phyloP scores from a whole-genome alignment of 2,888 invertebrate species.

The Leptinotarsa rubiginosa region DNA sequence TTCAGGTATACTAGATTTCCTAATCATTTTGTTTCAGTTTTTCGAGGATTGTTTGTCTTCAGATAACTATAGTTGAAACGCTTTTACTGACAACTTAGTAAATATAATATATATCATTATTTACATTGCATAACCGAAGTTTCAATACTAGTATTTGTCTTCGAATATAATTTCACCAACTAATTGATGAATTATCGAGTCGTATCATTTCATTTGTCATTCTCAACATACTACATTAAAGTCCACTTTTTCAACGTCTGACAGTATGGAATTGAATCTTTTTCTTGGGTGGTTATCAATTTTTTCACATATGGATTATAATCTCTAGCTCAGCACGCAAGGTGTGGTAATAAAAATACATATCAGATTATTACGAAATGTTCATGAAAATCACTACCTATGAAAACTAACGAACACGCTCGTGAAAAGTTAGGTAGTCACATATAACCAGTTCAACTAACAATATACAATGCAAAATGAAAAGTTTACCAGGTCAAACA shows the following conservation, averaged over 20 bases:
- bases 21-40: too few species aligned
- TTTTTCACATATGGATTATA: conserved; percentile 38
- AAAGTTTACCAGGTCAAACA: neutral
- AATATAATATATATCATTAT: too few species aligned
- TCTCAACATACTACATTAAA: neutral
- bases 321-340: conserved; percentile 48
- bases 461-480: neutral
- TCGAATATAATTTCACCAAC: too few species aligned
- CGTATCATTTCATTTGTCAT: neutral
- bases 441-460: neutral
- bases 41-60: too few species aligned
- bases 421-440: conserved; percentile 14
- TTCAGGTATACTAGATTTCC: too few species aligned
- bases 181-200: neutral
- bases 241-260: neutral
- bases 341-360: conserved; percentile 48
- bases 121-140: too few species aligned
- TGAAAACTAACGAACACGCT: conserved; percentile 33
- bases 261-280: conserved; percentile 1
- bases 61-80: too few species aligned
- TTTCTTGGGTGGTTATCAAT: conserved; percentile 34
- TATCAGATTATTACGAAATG: conserved; percentile 51
- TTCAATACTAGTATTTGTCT: too few species aligned
- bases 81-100: too few species aligned
- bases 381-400: conserved; percentile 42